phyloP scores from a whole-genome alignment of 2,888 invertebrate genomes.

The Amiota minor region DNA sequence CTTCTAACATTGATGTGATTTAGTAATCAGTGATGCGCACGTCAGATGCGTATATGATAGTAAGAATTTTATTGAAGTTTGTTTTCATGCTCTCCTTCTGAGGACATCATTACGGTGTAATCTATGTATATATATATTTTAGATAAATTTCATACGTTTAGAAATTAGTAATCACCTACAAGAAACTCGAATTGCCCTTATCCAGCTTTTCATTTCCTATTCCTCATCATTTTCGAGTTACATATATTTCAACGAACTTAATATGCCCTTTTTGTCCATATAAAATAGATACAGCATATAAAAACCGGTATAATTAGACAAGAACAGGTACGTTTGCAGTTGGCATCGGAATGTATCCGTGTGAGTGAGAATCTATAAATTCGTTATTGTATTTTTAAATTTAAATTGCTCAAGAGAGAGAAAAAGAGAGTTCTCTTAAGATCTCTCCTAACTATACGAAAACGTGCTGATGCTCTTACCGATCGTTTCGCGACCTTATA shows the following conservation, averaged over 20 bases:
- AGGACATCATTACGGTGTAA: too few relatives aligned
- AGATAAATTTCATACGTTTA: neutral
- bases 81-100: too few relatives aligned
- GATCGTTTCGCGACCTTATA: too few relatives aligned
- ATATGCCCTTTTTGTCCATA: too few relatives aligned
- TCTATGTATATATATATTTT: too few relatives aligned
- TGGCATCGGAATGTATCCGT: neutral
- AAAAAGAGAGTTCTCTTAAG: neutral
- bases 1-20: too few relatives aligned
- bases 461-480: neutral
- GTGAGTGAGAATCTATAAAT: neutral
- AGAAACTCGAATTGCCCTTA: neutral
- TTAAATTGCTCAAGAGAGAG: neutral
- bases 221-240: neutral
- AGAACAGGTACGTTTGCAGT: neutral
- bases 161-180: neutral
- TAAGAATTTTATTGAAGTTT: too few relatives aligned
- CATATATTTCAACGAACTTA: too few relatives aligned
- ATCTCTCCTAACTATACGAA: neutral
- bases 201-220: neutral
- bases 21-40: too few relatives aligned
- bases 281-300: neutral
- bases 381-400: too few relatives aligned
- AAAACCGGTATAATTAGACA: conserved; percentile 9
- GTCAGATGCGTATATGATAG: too few relatives aligned